Base-by-base conservation (phyloP, 2,113 vertebrate genomes). In the Pongo abelii region DNA sequence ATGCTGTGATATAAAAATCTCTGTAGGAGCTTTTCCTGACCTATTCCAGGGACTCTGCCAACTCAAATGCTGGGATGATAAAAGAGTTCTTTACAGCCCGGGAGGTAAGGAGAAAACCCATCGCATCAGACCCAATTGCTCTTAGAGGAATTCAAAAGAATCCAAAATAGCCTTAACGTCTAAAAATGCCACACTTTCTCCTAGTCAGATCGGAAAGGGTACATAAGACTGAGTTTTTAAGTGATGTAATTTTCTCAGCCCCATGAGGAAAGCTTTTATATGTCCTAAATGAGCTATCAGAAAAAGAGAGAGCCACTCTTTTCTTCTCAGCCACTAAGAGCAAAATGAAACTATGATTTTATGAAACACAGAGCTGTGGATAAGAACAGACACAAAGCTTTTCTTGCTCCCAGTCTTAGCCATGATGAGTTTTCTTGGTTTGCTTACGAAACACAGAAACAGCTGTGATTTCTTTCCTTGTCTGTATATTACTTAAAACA, bases 11-110 rank as follows among this genome's bases (percentile, higher is more conserved):
- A 97, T 55, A 94, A 97, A 97, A 97, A 95, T 93, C 83, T 96
- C 95, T 23, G 18, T 94, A 83, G 96, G 97, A 88, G 81, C 48
- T 83, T 97, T 97, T 96, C 86, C 96, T 97, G 96, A 96, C 97
- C 96, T 96, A 25, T 89, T 97, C 90, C 59, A 86, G 92, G 80
- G 87, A 95, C 57, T 94, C 89, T 89, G 91, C 88, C 92, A 97
- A 93, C 92, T 95, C 43, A 55, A 97, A 96, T 35, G 40, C 95
- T 50, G 46, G 67, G 57, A 81, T 93, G 95, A 96, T 95, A 90
- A 96, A 94, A 96, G 91, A 84, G 38, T 52, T 95, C 96, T 93
- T 95, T 95, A 88, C 46, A 97, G 92, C 77, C 23, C 2, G 16
- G 46, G 40, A 97, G 96, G 93, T 92, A 70, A 96, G 95, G 55